Evolutionary conservation across 2,888 invertebrate genomes (phyloP), one percentile per base, ranked within the genome.

Genomic region (Lutraria lutraria): DNA sequence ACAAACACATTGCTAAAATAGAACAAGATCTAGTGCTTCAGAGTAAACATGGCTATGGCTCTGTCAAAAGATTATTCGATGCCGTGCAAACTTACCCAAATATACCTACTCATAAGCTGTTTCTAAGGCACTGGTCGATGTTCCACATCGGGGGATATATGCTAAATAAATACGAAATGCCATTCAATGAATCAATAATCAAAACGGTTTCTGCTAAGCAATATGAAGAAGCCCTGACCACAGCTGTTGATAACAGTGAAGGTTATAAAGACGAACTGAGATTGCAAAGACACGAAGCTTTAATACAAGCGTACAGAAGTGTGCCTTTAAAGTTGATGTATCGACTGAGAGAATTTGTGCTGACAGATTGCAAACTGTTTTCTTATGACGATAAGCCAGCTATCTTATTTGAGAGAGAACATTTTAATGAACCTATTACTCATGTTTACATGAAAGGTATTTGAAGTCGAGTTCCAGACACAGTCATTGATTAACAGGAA

Each of bases 351-450:
- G 79, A 92, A 21, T 89, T 92, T 53, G 93, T 94, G 34, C 31
- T 63, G 6, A 88, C 90, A 52, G 95, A 95, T 83, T 94, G 94
- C 68, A 52, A 89, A 16, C 53, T 95, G n/a, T 95, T 95, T 89
- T 92, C 92, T n/a, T 95, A 94, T 86, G 93, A 93, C 53, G 81
- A 88, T 15, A 34, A 87, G 10, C 93, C 93, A 0, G 29, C 52
- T 16, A 76, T 60, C 52, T 43, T 93, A 3, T 93, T 93, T 85
- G 56, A 88, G 19, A 87, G 93, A 21, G n/a, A 16, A 79, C 19
- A 34, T 25, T 8, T 12, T n/a, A 31, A 43, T 43, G 43, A 43
- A 4, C 2, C 43, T 43, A 43, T 43, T 8, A 43, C 43, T 43
- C 43, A 43, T 43, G 43, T 43, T 8, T 43, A 43, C 43, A 43